Evolutionary conservation across 2,888 invertebrate genomes (phyloP).

Genomic region (Boloria selene): DNA sequence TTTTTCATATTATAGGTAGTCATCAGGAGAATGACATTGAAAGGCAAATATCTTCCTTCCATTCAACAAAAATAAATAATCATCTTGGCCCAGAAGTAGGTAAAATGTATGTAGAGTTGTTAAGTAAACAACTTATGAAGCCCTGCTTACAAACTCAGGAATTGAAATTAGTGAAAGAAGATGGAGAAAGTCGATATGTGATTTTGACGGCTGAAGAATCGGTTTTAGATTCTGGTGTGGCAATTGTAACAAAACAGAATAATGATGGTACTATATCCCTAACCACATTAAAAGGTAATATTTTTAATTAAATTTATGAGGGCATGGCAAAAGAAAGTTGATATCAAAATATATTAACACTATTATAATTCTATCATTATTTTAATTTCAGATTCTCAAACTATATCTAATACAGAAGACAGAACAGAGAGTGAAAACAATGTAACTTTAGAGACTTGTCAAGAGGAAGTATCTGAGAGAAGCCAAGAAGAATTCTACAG

Average conservation of each 20-base stretch:
- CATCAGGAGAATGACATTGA: conserved; percentile 15
- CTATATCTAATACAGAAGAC: conserved; percentile 46
- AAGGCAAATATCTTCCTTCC: conserved; percentile 7
- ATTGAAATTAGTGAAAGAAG: conserved; percentile 59
- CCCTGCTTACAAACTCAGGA: conserved; percentile 57
- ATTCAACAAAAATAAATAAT: conserved; percentile 19
- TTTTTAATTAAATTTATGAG: neutral
- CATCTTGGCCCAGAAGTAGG: conserved; percentile 44
- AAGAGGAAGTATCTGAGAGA: conserved; percentile 45
- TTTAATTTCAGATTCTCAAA: conserved; percentile 23
- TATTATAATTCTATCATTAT: neutral
- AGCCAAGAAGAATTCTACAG: conserved; percentile 77
- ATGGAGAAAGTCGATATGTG: conserved; percentile 60
- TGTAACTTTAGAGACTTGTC: neutral
- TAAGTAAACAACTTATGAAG: conserved; percentile 55
- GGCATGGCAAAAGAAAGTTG: neutral
- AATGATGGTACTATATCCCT: conserved; percentile 73
- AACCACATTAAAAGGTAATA: conserved; percentile 62
- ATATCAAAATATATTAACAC: neutral
- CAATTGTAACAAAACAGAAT: conserved; percentile 69
- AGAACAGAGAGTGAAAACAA: neutral
- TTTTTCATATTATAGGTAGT: neutral
- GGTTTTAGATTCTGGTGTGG: conserved; percentile 45
- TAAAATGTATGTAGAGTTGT: conserved; percentile 63
- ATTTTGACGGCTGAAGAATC: conserved; percentile 56